Evolutionary conservation across 2,113 vertebrate genomes (phyloP), one percentile per base, ranked within the genome.

Genomic region (Caloenas nicobarica): DNA sequence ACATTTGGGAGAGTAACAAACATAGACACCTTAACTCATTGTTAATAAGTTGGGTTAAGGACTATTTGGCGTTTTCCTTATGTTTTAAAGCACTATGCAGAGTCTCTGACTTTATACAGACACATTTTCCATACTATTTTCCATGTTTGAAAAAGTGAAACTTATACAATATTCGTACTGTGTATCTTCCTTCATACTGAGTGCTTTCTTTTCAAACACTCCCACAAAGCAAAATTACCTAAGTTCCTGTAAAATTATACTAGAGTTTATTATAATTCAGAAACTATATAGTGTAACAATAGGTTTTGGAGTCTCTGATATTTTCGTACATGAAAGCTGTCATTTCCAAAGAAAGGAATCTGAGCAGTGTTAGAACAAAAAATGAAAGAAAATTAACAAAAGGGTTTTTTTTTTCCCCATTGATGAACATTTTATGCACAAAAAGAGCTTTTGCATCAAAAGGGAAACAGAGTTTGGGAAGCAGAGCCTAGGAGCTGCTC

Each of bases 81-180:
- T 33, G 23, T 56, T 88, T 44, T 38, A 78, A 70, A 84, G 10
- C 34, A 62, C 7, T n/a, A 51, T 38, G 9, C 11, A 66, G 46
- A 66, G 4, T 71, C 28, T 48, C 65, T 69, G 29, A 78, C 13
- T 70, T 54, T 58, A 83, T 13, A 38, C 7, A 76, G 18, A 56
- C 5, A 33, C 2, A n/a, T 64, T 91, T 90, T 64, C 36, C 4
- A 8, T 2, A 5, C 28, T 21, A 6, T 58, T 62, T 91, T 70
- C 44, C n/a, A 16, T 36, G 2, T 36, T 68, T 36, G 23, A 93
- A 23, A 60, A 58, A 80, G 28, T 46, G 33, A 85, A 86, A 7
- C 11, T 33, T 73, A n/a, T 11, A 62, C 11, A 33, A 16, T 62
- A 56, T 10, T 19, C 3, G 16, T 0, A 0, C 7, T 51, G 22